Evolutionary conservation across 2,888 invertebrate genomes (phyloP).

Genomic region (Conops quadrifasciatus): DNA sequence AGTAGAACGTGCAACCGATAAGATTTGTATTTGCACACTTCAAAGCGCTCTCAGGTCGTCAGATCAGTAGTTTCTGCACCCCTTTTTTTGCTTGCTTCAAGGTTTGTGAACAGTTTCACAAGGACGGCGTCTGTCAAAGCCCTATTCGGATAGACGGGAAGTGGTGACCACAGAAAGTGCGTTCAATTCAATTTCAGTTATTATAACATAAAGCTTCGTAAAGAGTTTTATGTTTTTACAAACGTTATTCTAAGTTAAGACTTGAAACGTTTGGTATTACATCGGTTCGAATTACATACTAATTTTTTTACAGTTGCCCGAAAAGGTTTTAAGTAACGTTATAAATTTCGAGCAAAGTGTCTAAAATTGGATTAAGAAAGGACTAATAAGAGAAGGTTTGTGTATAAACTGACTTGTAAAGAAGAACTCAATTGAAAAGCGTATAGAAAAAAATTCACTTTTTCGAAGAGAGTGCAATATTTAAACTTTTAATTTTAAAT

Average conservation of each 20-base stretch:
- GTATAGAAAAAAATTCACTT: too few species aligned
- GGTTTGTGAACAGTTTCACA: neutral
- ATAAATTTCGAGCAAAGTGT: slow-evolving; percentile 44
- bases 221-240: slow-evolving; percentile 6
- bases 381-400: neutral
- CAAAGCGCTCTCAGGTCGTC: slow-evolving; percentile 16
- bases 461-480: too few species aligned
- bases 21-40: neutral
- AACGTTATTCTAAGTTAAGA: neutral
- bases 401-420: too few species aligned
- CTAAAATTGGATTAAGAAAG: slow-evolving; percentile 7
- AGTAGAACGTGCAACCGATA: slow-evolving; percentile 1
- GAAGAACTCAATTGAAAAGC: too few species aligned
- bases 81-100: neutral
- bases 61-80: neutral
- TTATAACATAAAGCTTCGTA: slow-evolving; percentile 41
- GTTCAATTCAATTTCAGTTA: neutral
- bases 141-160: slow-evolving; percentile 32
- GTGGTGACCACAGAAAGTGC: neutral
- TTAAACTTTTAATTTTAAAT: too few species aligned
- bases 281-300: slow-evolving; percentile 8
- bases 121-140: slow-evolving; percentile 5
- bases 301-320: slow-evolving; percentile 49
- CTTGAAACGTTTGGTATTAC: slow-evolving; percentile 11
- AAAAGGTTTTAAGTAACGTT: slow-evolving; percentile 45